Conservation (phyloP, 2,888 invertebrate genomes). For the Drosophila ezoana region DNA sequence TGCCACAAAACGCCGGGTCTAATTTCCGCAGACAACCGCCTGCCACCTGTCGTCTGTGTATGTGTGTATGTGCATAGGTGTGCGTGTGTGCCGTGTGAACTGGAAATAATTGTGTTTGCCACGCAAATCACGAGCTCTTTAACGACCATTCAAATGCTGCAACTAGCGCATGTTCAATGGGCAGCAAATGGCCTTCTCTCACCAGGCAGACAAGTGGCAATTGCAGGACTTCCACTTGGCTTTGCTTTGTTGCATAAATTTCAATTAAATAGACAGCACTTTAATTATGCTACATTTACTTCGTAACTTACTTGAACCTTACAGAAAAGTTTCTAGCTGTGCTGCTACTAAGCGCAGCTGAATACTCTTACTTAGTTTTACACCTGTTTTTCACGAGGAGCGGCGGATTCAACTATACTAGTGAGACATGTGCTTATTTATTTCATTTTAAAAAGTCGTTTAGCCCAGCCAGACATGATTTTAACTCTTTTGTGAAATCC, state of each 20-base stretch:
- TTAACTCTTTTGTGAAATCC: too few species aligned
- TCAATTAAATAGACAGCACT: constrained; percentile 1
- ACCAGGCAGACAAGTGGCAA: neutral
- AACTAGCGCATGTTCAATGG: constrained; percentile 7
- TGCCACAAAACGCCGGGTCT: constrained; percentile 36
- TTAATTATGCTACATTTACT: neutral
- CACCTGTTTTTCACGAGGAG: too few species aligned
- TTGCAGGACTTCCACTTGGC: neutral
- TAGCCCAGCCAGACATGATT: too few species aligned
- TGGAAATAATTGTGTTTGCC: constrained; percentile 50
- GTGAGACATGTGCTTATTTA: too few species aligned
- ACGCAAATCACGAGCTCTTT: constrained; percentile 22
- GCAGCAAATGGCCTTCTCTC: neutral
- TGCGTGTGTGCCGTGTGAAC: constrained; percentile 23
- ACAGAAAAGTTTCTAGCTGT: too few species aligned
- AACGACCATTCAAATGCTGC: constrained; percentile 10
- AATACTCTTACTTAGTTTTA: too few species aligned
- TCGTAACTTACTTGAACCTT: neutral
- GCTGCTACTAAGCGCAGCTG: too few species aligned
- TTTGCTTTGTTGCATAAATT: neutral
- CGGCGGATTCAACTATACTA: too few species aligned
- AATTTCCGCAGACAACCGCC: constrained; percentile 47
- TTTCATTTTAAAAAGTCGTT: too few species aligned
- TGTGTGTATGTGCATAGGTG: too few species aligned
- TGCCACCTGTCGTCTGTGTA: neutral